These are phyloP conservation scores for Bettongia penicillata DNA, from an alignment of 2,113 vertebrate genomes.

Conservation along the genomic window DNA sequence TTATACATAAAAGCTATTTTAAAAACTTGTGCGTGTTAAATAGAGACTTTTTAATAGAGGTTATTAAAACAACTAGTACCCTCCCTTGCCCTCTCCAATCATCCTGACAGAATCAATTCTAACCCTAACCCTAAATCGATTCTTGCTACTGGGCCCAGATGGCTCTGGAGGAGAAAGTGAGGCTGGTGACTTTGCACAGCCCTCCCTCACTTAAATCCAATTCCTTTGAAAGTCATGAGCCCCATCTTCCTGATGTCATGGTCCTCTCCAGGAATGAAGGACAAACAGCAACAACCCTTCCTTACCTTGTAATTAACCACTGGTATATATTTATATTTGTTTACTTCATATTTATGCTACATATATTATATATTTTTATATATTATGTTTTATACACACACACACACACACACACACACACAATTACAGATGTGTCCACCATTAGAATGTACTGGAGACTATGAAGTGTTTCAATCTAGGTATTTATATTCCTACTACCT, in stretches of 20 bases:
- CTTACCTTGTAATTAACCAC: not conserved
- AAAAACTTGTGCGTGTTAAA: not conserved
- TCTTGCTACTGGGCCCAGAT: no score
- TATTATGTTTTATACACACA: no score
- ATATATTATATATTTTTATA: not conserved
- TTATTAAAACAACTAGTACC: not conserved
- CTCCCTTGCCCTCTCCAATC: not conserved
- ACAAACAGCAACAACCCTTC: not conserved
- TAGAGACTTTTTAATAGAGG: not conserved
- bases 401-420: not conserved
- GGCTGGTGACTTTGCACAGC: no score
- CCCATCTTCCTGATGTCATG: no score
- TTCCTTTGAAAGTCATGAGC: no score
- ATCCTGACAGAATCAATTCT: no score
- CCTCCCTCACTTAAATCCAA: no score
- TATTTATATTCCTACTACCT: not conserved
- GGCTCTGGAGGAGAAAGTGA: no score
- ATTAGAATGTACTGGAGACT: not conserved
- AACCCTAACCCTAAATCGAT: no score
- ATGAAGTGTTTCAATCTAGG: not conserved
- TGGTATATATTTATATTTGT: not conserved
- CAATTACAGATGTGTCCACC: not conserved
- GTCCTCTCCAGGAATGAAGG: no score
- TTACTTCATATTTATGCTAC: not conserved
- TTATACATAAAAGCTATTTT: not conserved